A percentile compares a stretch with the other conserved stretches of the same genome.
Conservation (phyloP, 2,113 vertebrate genomes). For the Euleptes europaea region DNA sequence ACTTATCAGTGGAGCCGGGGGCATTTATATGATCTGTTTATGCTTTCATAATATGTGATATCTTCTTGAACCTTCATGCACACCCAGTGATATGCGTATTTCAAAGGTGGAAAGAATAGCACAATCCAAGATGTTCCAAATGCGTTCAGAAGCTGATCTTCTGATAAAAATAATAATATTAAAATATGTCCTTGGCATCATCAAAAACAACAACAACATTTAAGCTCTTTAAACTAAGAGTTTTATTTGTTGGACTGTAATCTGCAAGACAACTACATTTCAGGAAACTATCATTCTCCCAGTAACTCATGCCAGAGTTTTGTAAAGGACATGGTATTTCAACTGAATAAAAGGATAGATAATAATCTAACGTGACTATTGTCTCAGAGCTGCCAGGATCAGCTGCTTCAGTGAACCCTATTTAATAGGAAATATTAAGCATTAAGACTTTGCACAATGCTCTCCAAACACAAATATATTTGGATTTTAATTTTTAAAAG, state of each 20-base stretch:
- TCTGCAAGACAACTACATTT: conserved; percentile 49
- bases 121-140: conserved; percentile 49
- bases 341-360: conserved; percentile 21
- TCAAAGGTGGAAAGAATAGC: conserved; percentile 44
- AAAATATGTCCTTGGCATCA: conserved; percentile 40
- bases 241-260: conserved; percentile 59
- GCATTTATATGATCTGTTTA: conserved; percentile 40
- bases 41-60: conserved; percentile 49
- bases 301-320: conserved; percentile 51
- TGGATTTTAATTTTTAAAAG: conserved; percentile 37
- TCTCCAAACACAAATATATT: conserved; percentile 7
- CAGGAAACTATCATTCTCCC: conserved; percentile 50
- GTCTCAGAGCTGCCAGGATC: conserved; percentile 47
- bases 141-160: conserved; percentile 51
- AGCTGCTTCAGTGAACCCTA: conserved; percentile 35
- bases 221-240: conserved; percentile 55
- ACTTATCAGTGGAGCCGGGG: conserved; percentile 31
- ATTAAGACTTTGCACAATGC: conserved; percentile 43
- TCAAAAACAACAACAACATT: no score
- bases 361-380: conserved; percentile 54
- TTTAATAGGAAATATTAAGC: conserved; percentile 46
- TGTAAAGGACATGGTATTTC: conserved; percentile 44
- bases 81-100: conserved; percentile 49
- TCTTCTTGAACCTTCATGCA: conserved; percentile 36
- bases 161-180: not conserved